phyloP scores from a whole-genome alignment of 2,888 invertebrate species.

The Mesorhabditis spiculigera region DNA sequence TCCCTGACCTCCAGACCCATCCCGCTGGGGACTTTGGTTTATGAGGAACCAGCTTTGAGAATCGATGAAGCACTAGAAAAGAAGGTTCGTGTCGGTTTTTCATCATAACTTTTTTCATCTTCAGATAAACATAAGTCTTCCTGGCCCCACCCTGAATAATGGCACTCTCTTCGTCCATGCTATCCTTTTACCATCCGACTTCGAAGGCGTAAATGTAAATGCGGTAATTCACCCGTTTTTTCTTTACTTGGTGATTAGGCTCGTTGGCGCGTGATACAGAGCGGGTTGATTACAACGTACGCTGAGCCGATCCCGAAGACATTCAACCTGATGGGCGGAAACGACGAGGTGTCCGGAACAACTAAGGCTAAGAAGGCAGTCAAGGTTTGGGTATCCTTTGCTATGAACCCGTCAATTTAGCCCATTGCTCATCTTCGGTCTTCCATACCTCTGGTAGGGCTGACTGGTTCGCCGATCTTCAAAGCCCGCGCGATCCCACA shows the following conservation, averaged over 20 bases:
- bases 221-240: conserved; percentile 10
- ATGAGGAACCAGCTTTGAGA: conserved; percentile 24
- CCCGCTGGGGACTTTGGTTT: conserved; percentile 21
- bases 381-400: not conserved
- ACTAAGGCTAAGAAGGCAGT: conserved; percentile 9
- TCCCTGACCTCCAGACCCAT: conserved; percentile 18
- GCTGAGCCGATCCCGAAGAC: conserved; percentile 56
- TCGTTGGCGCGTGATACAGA: conserved; percentile 29
- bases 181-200: conserved; percentile 65
- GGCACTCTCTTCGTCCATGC: conserved; percentile 80
- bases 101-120: conserved; percentile 10
- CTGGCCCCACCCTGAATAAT: conserved; percentile 75
- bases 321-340: conserved; percentile 40
- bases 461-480: not conserved
- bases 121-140: conserved; percentile 69
- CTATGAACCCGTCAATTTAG: not conserved
- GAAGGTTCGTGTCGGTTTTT: conserved; percentile 10
- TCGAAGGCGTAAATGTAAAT: conserved; percentile 27
- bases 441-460: not conserved
- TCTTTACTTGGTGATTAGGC: conserved; percentile 16
- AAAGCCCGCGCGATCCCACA: not conserved
- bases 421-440: not conserved
- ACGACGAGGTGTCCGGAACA: not conserved
- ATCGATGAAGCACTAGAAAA: conserved; percentile 17
- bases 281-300: conserved; percentile 32